Evolutionary conservation across 2,888 invertebrate genomes (phyloP), one percentile per base, ranked within the genome.

Genomic region (Agrilus cyanescens): DNA sequence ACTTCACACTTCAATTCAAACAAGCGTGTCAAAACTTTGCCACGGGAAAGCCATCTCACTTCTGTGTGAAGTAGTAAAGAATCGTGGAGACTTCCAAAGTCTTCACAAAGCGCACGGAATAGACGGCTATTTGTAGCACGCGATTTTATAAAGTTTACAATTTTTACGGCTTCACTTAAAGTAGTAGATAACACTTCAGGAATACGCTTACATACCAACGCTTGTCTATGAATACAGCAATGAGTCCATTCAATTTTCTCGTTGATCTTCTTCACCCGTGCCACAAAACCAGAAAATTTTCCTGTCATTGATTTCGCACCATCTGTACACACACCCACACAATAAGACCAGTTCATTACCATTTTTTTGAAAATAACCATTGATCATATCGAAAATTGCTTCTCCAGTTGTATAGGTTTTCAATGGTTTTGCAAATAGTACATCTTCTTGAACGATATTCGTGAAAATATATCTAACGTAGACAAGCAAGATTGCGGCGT

Each of bases 251-350:
- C 20, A 44, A 40, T 38, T 18, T 43, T 40, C 31, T 34, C 18
- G 18, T 38, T 39, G 31, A 48, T 32, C 29, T 39, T 32, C 37
- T 43, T 45, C 13, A 48, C 46, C 38, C 38, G 37, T 32, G 38
- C 40, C 12, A 45, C 18, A 16, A 47, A 44, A 32, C 50, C 52
- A 42, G 40, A 38, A 38, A 34, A 16, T 43, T 37, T 47, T 32
- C 50, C 52, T 44, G 46, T 46, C 49, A 53, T 54, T 30, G 49
- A 41, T 41, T 42, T 41, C 18, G 53, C 48, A 42, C 52, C 51
- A 44, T 55, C 53, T 35, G 50, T 52, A 45, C 50, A 52, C 15
- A 55, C 44, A 37, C 46, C 49, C 12, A 56, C 48, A 41, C 51
- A 52, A 16, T 49, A 45, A 12, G 32, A 45, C 51, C 50, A 56